These are phyloP conservation scores for Agrypnus murinus DNA, from an alignment of 2,888 invertebrate genomes.

Conservation along the genomic window DNA sequence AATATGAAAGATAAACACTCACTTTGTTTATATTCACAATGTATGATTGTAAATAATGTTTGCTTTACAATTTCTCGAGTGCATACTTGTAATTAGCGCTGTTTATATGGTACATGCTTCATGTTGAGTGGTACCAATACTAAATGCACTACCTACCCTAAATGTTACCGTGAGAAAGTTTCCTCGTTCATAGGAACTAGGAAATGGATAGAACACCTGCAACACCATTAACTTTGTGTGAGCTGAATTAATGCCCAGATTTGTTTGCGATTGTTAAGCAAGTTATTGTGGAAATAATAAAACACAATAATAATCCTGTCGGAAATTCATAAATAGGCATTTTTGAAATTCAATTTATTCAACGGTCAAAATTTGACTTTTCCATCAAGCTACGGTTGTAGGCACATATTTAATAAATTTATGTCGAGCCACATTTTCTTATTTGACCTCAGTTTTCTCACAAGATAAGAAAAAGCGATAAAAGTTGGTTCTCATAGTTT, in stretches of 20 bases:
- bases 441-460: slow-evolving; percentile 49
- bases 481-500: slow-evolving; percentile 42
- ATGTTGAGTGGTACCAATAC: slow-evolving; percentile 9
- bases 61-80: slow-evolving; percentile 16
- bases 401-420: too few relatives aligned
- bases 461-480: slow-evolving; percentile 49
- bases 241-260: slow-evolving; percentile 42
- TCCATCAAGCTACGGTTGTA: too few relatives aligned
- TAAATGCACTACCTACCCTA: slow-evolving; percentile 34
- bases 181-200: slow-evolving; percentile 32
- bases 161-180: slow-evolving; percentile 33
- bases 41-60: slow-evolving; percentile 9
- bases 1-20: slow-evolving; percentile 22
- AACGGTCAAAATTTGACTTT: too few relatives aligned
- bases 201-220: slow-evolving; percentile 48
- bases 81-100: slow-evolving; percentile 21
- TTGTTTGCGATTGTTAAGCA: slow-evolving; percentile 25
- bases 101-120: slow-evolving; percentile 10
- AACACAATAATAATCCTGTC: too few relatives aligned
- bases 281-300: too few relatives aligned
- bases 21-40: slow-evolving; percentile 13
- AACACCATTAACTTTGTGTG: slow-evolving; percentile 20
- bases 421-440: not conserved
- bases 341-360: too few relatives aligned
- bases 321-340: too few relatives aligned